phyloP scores from a whole-genome alignment of 2,113 vertebrate species.

The Camelus dromedarius region DNA sequence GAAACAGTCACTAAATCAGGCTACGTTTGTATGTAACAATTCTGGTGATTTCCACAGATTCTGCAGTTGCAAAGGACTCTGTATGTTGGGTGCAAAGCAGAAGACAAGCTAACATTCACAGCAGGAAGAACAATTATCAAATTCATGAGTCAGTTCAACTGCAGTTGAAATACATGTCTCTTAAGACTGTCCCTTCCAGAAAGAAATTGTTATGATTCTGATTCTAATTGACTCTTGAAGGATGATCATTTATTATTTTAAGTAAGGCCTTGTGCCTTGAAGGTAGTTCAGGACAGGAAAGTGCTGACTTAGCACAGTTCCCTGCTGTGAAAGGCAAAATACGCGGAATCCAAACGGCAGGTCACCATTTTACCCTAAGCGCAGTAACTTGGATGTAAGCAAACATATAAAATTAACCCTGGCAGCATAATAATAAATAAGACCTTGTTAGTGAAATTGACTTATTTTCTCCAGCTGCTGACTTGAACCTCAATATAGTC shows the following conservation, averaged over 20 bases:
- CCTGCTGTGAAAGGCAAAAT: constrained; percentile 74
- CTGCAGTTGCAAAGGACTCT: neutral
- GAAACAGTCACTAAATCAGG: neutral
- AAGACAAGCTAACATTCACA: constrained; percentile 62
- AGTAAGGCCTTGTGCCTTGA: constrained; percentile 77
- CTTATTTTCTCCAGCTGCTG: neutral
- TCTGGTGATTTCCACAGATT: neutral
- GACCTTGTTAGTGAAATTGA: neutral
- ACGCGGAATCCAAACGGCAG: constrained; percentile 63
- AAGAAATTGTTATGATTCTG: constrained; percentile 75
- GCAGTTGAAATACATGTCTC: constrained; percentile 71
- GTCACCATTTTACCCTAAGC: constrained; percentile 59
- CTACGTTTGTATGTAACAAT: neutral
- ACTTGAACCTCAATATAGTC: neutral
- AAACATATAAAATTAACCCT: constrained; percentile 67
- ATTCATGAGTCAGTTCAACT: constrained; percentile 74
- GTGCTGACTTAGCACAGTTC: constrained; percentile 69
- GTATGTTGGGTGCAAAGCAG: neutral
- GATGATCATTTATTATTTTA: constrained; percentile 82
- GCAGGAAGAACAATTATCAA: constrained; percentile 77
- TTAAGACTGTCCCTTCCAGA: constrained; percentile 65
- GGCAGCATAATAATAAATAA: constrained; percentile 65
- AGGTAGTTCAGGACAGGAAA: constrained; percentile 67
- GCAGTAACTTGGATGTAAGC: constrained; percentile 64
- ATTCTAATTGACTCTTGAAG: constrained; percentile 79